Conservation (phyloP, 2,888 invertebrate genomes). For the Agrochola lota region DNA sequence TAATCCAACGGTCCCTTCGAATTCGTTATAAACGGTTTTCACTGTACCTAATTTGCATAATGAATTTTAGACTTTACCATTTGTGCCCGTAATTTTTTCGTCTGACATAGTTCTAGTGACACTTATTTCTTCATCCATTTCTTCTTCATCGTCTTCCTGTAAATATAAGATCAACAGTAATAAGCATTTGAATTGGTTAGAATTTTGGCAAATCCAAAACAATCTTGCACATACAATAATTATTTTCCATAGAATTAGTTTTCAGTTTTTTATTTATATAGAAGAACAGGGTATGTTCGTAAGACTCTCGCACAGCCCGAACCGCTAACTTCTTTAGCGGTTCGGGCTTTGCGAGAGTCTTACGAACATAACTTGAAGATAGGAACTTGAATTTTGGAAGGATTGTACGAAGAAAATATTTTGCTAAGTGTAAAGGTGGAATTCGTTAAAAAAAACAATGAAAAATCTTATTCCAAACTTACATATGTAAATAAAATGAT, state of each 20-base stretch:
- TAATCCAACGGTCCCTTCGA: no score
- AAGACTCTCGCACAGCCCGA: background rate
- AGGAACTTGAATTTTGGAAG: background rate
- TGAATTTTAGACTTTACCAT: constrained; percentile 72
- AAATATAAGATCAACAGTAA: constrained; percentile 18
- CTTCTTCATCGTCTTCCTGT: constrained; percentile 85
- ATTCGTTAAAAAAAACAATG: no score
- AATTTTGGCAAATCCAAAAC: background rate
- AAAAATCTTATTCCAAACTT: no score
- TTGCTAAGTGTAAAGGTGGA: background rate
- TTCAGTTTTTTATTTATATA: background rate
- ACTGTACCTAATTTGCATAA: no score
- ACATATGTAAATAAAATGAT: background rate
- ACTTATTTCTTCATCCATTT: constrained; percentile 80
- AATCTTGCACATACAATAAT: background rate
- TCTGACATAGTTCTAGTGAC: constrained; percentile 74
- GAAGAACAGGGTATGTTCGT: background rate
- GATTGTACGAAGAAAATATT: background rate
- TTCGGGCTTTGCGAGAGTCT: no score
- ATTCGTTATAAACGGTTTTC: no score
- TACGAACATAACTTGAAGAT: no score
- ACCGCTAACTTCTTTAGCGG: no score
- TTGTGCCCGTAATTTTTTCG: constrained; percentile 75
- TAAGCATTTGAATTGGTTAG: background rate
- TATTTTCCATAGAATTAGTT: background rate